phyloP scores from a whole-genome alignment of 2,113 vertebrate species.

The Panthera leo region DNA sequence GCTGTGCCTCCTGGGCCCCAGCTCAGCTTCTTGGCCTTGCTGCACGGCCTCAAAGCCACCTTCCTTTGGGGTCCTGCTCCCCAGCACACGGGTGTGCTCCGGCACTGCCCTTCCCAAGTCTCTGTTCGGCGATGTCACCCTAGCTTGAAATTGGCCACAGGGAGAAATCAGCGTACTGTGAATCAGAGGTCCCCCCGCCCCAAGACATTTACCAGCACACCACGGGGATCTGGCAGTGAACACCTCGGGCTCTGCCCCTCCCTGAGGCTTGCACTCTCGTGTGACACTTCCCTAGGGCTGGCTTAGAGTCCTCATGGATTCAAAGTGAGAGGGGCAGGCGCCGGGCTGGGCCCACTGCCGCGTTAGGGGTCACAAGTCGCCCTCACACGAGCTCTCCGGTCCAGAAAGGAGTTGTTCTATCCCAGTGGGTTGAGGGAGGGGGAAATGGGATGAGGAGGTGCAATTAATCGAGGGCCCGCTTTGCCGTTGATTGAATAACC shows the following conservation, averaged over 20 bases:
- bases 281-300: background rate
- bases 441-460: background rate
- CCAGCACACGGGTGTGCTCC: background rate
- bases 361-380: background rate
- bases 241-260: accelerated
- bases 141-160: background rate
- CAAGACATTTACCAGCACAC: background rate
- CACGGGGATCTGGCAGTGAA: background rate
- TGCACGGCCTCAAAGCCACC: background rate
- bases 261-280: background rate
- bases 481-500: background rate
- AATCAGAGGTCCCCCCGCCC: background rate
- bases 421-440: background rate
- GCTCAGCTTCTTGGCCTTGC: background rate
- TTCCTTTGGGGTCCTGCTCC: background rate
- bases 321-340: background rate
- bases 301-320: background rate
- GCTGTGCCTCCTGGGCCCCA: background rate
- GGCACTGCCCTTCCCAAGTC: background rate
- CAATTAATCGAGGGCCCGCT: background rate
- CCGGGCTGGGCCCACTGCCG: background rate
- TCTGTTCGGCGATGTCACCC: background rate
- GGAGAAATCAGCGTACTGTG: background rate
- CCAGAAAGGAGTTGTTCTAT: background rate
- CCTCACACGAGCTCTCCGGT: background rate